Evolutionary conservation across 2,888 invertebrate species (phyloP).

Genomic region (Scaptomyza reducta): DNA sequence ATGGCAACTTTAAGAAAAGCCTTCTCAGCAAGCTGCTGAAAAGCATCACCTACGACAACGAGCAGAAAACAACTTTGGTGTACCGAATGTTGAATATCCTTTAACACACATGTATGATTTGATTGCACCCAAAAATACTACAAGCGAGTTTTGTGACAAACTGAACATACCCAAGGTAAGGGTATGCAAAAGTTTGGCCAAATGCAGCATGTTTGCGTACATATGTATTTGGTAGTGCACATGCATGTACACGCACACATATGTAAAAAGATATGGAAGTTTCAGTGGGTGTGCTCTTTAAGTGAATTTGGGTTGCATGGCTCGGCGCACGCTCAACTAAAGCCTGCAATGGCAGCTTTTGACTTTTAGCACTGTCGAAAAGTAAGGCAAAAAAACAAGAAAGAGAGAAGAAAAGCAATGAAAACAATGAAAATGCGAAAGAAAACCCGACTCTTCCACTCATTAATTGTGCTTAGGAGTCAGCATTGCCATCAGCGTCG

Average conservation of each 20-base stretch:
- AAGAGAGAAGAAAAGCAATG: slow-evolving; percentile 16
- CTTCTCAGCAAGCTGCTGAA: slow-evolving; percentile 5
- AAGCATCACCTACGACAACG: not conserved
- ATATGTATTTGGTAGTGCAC: slow-evolving; percentile 1
- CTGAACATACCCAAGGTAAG: not conserved
- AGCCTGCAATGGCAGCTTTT: slow-evolving; percentile 55
- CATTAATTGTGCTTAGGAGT: slow-evolving; percentile 62
- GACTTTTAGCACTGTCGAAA: slow-evolving; percentile 42
- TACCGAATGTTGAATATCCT: not conserved
- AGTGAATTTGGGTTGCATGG: slow-evolving; percentile 56
- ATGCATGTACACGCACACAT: too few relatives aligned
- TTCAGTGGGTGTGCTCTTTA: slow-evolving; percentile 48
- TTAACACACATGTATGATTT: not conserved
- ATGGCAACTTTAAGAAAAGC: slow-evolving; percentile 15
- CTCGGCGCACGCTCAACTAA: slow-evolving; percentile 31
- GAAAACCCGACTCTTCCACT: slow-evolving; percentile 47
- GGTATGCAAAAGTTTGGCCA: slow-evolving; percentile 23
- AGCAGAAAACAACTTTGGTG: not conserved
- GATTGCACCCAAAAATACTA: not conserved
- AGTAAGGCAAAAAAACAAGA: slow-evolving; percentile 1
- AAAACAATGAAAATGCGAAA: slow-evolving; percentile 36
- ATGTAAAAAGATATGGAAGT: slow-evolving; percentile 36
- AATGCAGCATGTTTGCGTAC: slow-evolving; percentile 26
- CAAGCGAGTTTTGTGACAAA: not conserved
- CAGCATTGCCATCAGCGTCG: slow-evolving; percentile 23